A percentile compares a stretch with the other conserved stretches of the same genome.
Evolutionary conservation across 2,797 vertebrate genomes (phyloP).

Genomic region (Sebastes oblongus): DNA sequence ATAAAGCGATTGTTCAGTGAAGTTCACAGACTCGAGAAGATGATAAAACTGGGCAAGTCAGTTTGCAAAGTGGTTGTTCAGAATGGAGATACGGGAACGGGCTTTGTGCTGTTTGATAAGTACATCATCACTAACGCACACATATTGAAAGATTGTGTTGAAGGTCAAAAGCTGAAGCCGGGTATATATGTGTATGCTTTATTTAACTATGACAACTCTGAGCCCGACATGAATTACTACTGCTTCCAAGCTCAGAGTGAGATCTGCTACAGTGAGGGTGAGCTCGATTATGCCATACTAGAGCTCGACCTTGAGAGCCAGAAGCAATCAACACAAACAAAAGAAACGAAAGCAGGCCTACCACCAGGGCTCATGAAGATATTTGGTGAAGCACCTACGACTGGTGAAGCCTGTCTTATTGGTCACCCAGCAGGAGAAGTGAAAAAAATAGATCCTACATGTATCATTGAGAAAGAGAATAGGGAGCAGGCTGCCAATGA

Average conservation of each 20-base stretch:
- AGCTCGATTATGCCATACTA: constrained; percentile 24
- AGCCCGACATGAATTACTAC: rapidly evolving
- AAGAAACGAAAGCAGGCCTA: rapidly evolving
- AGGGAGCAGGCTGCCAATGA: rapidly evolving
- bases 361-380: constrained; percentile 40
- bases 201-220: background rate
- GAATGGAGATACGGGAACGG: constrained; percentile 26
- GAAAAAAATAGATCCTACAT: constrained; percentile 34
- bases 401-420: constrained; percentile 34
- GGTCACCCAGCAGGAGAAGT: constrained; percentile 21
- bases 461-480: constrained; percentile 8
- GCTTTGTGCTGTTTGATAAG: constrained; percentile 39
- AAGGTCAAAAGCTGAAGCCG: rapidly evolving
- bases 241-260: rapidly evolving
- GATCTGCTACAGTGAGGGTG: rapidly evolving
- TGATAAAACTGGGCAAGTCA: background rate
- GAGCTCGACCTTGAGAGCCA: background rate
- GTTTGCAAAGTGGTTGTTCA: constrained; percentile 2
- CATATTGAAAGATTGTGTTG: rapidly evolving
- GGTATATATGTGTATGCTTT: rapidly evolving
- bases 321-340: background rate
- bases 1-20: constrained; percentile 32
- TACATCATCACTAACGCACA: constrained; percentile 39
- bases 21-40: background rate
- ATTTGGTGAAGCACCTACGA: background rate